Evolutionary conservation across 1,140 invertebrate species (phyloP).

Genomic region (Drosophila tropicalis): DNA sequence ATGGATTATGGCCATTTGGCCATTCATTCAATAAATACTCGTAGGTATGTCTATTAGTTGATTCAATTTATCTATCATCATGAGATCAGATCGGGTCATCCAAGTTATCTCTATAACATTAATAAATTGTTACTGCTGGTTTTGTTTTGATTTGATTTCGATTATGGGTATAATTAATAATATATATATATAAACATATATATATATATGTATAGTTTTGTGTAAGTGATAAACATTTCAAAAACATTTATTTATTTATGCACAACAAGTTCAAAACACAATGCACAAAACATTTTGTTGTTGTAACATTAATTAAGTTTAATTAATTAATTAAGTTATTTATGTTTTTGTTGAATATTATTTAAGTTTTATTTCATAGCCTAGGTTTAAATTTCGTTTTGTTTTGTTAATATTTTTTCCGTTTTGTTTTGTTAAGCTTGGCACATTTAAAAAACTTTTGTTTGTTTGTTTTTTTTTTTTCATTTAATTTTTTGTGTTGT

Average conservation of each 20-base stretch:
- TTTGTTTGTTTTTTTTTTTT: neutral
- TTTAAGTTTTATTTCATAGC: neutral
- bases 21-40: neutral
- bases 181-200: too few relatives aligned
- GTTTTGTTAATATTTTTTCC: slow-evolving; percentile 5
- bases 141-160: neutral
- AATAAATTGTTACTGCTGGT: slow-evolving; percentile 8
- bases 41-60: neutral
- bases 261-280: slow-evolving; percentile 14
- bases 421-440: slow-evolving; percentile 28
- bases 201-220: neutral
- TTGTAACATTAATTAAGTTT: slow-evolving; percentile 10
- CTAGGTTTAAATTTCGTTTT: slow-evolving; percentile 2
- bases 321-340: slow-evolving; percentile 6
- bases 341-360: slow-evolving; percentile 8
- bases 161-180: neutral
- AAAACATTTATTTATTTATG: slow-evolving; percentile 40
- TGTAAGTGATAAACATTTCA: slow-evolving; percentile 35
- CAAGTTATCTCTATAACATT: slow-evolving; percentile 5
- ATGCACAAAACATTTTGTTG: slow-evolving; percentile 6
- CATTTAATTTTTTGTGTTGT: neutral
- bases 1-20: neutral
- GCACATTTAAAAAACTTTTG: slow-evolving; percentile 29
- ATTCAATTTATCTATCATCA: neutral
- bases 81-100: neutral